Conservation (phyloP, 2,888 invertebrate species). For the Mythimna loreyi region DNA sequence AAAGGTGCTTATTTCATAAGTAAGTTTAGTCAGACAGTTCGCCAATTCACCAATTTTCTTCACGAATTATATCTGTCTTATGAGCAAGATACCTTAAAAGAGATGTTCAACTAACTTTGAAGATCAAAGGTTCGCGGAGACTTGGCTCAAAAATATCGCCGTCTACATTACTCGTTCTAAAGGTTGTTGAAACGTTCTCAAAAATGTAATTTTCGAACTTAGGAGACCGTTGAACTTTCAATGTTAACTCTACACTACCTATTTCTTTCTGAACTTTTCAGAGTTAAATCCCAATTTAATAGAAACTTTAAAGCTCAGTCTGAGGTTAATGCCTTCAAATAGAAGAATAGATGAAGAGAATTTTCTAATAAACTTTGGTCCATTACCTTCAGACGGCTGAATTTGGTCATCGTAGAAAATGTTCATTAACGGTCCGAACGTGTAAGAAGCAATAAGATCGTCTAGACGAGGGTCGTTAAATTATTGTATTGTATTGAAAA, state of each 20-base stretch:
- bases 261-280: conserved; percentile 34
- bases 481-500: conserved; percentile 40
- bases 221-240: conserved; percentile 22
- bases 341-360: conserved; percentile 22
- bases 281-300: conserved; percentile 28
- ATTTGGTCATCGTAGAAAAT: conserved; percentile 37
- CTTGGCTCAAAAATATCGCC: conserved; percentile 48
- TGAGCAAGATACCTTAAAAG: conserved; percentile 38
- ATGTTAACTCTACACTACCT: conserved; percentile 22
- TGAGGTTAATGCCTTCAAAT: conserved; percentile 32
- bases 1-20: conserved; percentile 21
- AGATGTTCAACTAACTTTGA: conserved; percentile 48
- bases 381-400: conserved; percentile 45
- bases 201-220: conserved; percentile 47
- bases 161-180: conserved; percentile 26
- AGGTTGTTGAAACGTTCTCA: conserved; percentile 31
- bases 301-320: conserved; percentile 28
- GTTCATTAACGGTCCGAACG: conserved; percentile 38
- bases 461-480: conserved; percentile 46
- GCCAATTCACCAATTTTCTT: conserved; percentile 38
- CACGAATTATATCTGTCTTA: conserved; percentile 39
- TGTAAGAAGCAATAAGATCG: conserved; percentile 41
- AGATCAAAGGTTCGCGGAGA: conserved; percentile 51
- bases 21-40: conserved; percentile 17
- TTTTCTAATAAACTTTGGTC: conserved; percentile 42